Conservation (phyloP, 1,140 invertebrate genomes). For the Rhizoglyphus robini region DNA sequence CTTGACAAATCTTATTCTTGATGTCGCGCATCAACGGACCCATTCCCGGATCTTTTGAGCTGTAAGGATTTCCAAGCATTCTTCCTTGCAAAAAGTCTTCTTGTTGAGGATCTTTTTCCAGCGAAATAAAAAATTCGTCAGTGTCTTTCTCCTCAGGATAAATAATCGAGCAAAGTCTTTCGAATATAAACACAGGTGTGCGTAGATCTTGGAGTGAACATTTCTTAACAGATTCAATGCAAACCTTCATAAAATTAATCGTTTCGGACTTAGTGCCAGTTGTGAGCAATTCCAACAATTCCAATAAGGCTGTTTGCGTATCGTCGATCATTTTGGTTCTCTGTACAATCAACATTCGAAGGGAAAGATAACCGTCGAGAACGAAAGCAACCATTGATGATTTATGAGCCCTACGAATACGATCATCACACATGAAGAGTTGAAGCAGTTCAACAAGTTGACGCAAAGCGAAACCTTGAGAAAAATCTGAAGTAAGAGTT, state of each 20-base stretch:
- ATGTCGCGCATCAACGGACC: conserved; percentile 95
- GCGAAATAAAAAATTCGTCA: conserved; percentile 84
- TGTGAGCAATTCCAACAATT: conserved; percentile 90
- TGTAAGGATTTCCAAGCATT: conserved; percentile 96
- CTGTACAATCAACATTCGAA: conserved; percentile 80
- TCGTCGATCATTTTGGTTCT: conserved; percentile 87
- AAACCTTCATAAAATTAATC: conserved; percentile 90
- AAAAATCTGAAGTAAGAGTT: conserved; percentile 79
- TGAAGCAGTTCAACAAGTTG: conserved; percentile 72
- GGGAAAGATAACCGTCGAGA: conserved; percentile 80
- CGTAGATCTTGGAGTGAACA: conserved; percentile 79
- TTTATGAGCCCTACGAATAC: conserved; percentile 73
- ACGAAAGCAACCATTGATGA: conserved; percentile 70
- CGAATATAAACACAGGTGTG: conserved; percentile 89
- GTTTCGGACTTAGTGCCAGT: conserved; percentile 89
- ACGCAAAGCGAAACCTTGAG: conserved; percentile 76
- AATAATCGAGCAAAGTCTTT: conserved; percentile 90
- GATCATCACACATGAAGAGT: conserved; percentile 49
- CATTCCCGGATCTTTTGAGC: conserved; percentile 75
- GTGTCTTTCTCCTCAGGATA: conserved; percentile 94
- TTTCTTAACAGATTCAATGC: conserved; percentile 87
- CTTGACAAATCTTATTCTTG: conserved; percentile 95
- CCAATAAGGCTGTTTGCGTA: conserved; percentile 86
- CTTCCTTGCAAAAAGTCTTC: conserved; percentile 94
- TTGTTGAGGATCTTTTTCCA: conserved; percentile 96